phyloP scores from a whole-genome alignment of 2,888 invertebrate genomes.

The Cryptocheilus praepositus region DNA sequence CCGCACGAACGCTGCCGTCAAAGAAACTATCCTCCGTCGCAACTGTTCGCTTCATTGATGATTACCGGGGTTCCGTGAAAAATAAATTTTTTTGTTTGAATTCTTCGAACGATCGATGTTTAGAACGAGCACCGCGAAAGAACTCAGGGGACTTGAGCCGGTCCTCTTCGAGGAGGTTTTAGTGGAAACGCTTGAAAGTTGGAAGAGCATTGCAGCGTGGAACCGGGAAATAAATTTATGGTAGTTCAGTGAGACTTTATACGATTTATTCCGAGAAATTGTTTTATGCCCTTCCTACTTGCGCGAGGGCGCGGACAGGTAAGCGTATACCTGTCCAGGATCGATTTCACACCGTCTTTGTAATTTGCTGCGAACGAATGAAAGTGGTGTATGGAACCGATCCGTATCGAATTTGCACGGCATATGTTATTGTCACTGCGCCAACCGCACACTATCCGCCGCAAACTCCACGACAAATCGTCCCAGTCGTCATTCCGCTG shows the following conservation, averaged over 20 bases:
- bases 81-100: conserved; percentile 53
- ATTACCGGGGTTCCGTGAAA: conserved; percentile 41
- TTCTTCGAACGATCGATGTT: conserved; percentile 47
- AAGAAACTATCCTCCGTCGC: conserved; percentile 24
- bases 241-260: conserved; percentile 61
- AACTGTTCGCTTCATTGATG: conserved; percentile 35
- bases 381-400: too few species aligned
- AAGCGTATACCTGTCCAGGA: conserved; percentile 39
- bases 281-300: conserved; percentile 52
- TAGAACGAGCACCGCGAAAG: conserved; percentile 33
- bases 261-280: conserved; percentile 62
- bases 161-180: conserved; percentile 58
- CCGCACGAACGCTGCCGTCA: too few species aligned
- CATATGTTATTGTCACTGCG: too few species aligned
- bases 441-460: too few species aligned
- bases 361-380: neutral
- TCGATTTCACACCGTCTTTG: conserved; percentile 12
- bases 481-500: too few species aligned
- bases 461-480: too few species aligned
- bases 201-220: conserved; percentile 52
- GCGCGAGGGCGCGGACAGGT: conserved; percentile 20
- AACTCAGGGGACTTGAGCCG: conserved; percentile 47
- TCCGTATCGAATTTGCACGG: too few species aligned
- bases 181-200: conserved; percentile 64
- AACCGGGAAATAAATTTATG: conserved; percentile 57